These are phyloP conservation scores for Campoletis sonorensis DNA, from an alignment of 1,140 invertebrate genomes.

Conservation along the genomic window DNA sequence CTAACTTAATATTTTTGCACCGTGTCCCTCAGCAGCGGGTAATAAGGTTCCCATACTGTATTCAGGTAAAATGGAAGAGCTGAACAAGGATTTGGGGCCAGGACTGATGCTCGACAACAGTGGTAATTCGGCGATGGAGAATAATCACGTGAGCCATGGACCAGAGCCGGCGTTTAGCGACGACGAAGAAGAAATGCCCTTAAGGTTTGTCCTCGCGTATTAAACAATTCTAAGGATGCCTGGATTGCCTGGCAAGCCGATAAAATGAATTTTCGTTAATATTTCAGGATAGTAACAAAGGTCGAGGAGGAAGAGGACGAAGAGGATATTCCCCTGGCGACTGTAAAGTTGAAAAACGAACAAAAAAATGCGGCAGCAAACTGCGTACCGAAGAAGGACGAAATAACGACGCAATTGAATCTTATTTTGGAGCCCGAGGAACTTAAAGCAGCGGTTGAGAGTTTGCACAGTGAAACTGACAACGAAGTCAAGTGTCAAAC, in stretches of 20 bases:
- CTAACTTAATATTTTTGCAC: constrained; percentile 62
- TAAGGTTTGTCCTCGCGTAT: constrained; percentile 60
- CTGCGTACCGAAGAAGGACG: constrained; percentile 73
- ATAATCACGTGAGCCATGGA: constrained; percentile 77
- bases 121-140: constrained; percentile 64
- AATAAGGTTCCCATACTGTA: constrained; percentile 73
- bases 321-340: constrained; percentile 88
- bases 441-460: constrained; percentile 81
- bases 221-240: no score
- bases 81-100: constrained; percentile 78
- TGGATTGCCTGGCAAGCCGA: no score
- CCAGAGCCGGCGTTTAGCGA: constrained; percentile 88
- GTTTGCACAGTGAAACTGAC: constrained; percentile 81
- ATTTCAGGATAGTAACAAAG: constrained; percentile 68
- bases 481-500: constrained; percentile 82
- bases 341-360: constrained; percentile 78
- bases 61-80: constrained; percentile 77
- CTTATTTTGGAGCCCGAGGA: constrained; percentile 79
- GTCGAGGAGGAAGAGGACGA: constrained; percentile 89
- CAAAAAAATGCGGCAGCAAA: constrained; percentile 64
- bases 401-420: constrained; percentile 75
- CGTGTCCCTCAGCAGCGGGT: constrained; percentile 67
- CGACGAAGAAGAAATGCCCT: constrained; percentile 83
- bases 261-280: not conserved
- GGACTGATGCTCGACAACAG: constrained; percentile 70